Evolutionary conservation across 2,888 invertebrate species (phyloP), one percentile per base, ranked within the genome.

Genomic region (Sarcophaga subvicina): DNA sequence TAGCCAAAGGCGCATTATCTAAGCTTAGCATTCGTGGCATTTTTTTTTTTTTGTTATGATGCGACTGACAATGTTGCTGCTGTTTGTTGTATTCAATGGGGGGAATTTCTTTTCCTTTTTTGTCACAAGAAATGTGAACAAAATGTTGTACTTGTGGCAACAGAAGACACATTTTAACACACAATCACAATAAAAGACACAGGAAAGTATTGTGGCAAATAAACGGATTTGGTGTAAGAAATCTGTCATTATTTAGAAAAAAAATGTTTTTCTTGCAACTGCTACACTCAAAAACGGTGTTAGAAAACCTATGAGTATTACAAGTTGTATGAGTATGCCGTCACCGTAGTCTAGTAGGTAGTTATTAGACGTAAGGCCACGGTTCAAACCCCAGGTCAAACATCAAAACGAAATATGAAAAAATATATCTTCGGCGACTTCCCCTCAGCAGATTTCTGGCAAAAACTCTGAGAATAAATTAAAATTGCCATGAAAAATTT

Each of bases 1-100:
- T 76, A 84, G 37, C 71, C 60, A 22, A 76, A 84, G 84, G 80
- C 75, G 71, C 25, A 71, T 80, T 71, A 71, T 66, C 25, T 49
- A 84, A 80, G 76, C 66, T 77, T 76, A 47, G 60, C 70, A 10
- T 25, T 8, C 45, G 47, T 49, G 3, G 8, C 2, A 2, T 37
- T 37, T 37, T 67, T 66, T 62, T 76, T 54, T 69, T 62, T 63
- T 63, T 62, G 49, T 54, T 22, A 71, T 77, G 54, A 73, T 54
- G 72, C 67, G 67, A 54, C 25, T 37, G 47, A 72, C 73, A 72
- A 78, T 83, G 78, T 2, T 12, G 67, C 14, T 78, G 72, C 73
- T 83, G 67, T 63, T 62, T 63, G 12, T 70, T 37, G 37, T 37
- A 37, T 37, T 37, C 6, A 37, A 37, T 37, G 37, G 37, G 37